phyloP scores from a whole-genome alignment of 2,797 vertebrate genomes.

The Tadarida brasiliensis region DNA sequence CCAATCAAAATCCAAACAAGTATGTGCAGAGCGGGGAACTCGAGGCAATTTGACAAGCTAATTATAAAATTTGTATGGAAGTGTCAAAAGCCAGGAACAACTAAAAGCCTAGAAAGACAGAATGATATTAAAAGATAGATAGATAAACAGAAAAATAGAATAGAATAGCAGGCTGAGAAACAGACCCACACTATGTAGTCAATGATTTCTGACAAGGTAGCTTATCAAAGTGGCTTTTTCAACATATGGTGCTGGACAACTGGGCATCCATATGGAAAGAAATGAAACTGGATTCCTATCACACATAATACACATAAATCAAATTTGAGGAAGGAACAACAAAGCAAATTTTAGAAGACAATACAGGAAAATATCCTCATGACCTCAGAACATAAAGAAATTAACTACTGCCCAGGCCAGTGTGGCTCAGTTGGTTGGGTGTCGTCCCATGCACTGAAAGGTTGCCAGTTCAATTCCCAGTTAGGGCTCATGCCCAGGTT shows the following conservation, averaged over 20 bases:
- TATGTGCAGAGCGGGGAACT: not conserved
- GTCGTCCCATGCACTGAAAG: too few relatives aligned
- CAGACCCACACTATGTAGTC: not conserved
- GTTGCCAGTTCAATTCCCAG: too few relatives aligned
- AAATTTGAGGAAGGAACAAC: slow-evolving; percentile 10
- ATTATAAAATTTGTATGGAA: slow-evolving; percentile 21
- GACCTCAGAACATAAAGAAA: slow-evolving; percentile 1
- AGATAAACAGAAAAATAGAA: not conserved
- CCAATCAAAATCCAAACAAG: not conserved
- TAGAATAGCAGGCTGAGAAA: not conserved
- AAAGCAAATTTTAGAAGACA: not conserved
- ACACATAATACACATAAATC: not conserved
- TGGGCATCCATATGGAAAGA: not conserved
- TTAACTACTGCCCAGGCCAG: too few relatives aligned
- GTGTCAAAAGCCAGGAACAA: not conserved
- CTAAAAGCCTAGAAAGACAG: not conserved
- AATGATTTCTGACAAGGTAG: not conserved
- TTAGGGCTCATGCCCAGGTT: too few relatives aligned
- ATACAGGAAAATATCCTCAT: slow-evolving; percentile 5
- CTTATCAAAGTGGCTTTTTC: not conserved
- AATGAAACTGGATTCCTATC: not conserved
- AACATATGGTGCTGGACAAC: not conserved
- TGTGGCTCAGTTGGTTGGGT: too few relatives aligned
- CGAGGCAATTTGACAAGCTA: not conserved
- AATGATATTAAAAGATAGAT: not conserved